Evolutionary conservation across 2,797 vertebrate genomes (phyloP), one percentile per base, ranked within the genome.

Genomic region (Oreochromis mossambicus): DNA sequence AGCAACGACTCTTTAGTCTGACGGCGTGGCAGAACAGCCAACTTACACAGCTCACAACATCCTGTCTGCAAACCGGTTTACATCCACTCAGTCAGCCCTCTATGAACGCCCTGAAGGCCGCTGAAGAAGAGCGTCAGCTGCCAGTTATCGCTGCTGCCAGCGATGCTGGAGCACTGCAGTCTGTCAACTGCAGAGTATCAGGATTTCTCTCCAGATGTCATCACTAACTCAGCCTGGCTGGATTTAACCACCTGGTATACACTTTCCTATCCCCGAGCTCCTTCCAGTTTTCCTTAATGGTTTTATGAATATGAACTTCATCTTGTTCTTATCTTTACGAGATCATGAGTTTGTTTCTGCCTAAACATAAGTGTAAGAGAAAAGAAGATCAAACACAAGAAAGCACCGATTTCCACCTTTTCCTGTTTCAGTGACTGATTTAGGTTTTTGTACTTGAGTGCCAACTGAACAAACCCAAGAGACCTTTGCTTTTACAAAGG

Each of bases 1-100:
- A 91, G 83, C 84, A 79, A 76, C 8, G 17, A 86, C 81, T 91
- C 86, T 92, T 84, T 58, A 80, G 78, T 92, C 86, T 87, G 86
- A 87, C 52, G 83, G 83, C 87, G 77, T 77, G 75, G 82, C 77
- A 88, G 11, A 70, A 79, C 61, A 78, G 78, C 81, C 50, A 81
- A 78, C 78, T 36, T 43, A 48, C 79, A 86, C 73, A 81, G 86
- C 87, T 81, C 75, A 76, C 61, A 9, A 75, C 88, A 85, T 81
- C 77, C 80, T 81, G 63, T 83, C 80, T 83, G 63, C 78, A 21
- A 58, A 48, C 55, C 48, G 34, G 66, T 83, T 77, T 41, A 82
- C 56, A 75, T 36, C 50, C 80, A 56, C 80, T 13, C 54, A 83
- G 77, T 79, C 58, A 17, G 58, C 50, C 38, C 50, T 80, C 56